Conservation (phyloP, 2,797 vertebrate species). For the Hydrocynus forskahlii region DNA sequence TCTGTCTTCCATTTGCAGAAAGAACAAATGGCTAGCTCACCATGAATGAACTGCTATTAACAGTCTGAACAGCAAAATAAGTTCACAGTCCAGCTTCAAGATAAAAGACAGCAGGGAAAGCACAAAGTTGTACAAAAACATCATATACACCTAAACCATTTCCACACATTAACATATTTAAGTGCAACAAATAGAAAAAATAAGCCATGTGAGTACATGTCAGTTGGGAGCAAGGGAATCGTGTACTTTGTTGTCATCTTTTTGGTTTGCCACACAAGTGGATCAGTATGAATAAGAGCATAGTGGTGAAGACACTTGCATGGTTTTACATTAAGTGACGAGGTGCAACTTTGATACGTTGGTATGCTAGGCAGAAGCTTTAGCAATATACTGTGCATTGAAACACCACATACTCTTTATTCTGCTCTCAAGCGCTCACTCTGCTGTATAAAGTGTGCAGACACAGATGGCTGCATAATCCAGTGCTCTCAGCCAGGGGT, state of each 20-base stretch:
- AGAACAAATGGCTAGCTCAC: background rate
- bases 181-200: constrained; percentile 28
- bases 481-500: constrained; percentile 30
- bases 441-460: constrained; percentile 19
- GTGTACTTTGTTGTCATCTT: constrained; percentile 14
- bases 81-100: background rate
- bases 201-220: background rate
- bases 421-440: constrained; percentile 15
- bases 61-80: background rate
- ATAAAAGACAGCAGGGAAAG: constrained; percentile 1
- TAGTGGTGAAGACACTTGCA: constrained; percentile 71
- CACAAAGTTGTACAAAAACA: background rate
- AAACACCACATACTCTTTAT: constrained; percentile 39
- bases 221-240: constrained; percentile 11
- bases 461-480: constrained; percentile 51
- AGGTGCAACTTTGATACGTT: constrained; percentile 45
- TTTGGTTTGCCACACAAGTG: constrained; percentile 32
- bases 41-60: constrained; percentile 3
- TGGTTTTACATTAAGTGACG: constrained; percentile 59
- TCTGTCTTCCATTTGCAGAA: background rate
- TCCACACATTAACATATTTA: constrained; percentile 2
- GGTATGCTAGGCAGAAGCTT: constrained; percentile 48
- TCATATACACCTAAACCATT: background rate
- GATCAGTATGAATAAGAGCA: constrained; percentile 56
- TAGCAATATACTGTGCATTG: constrained; percentile 53